phyloP scores from a whole-genome alignment of 2,113 vertebrate genomes.

The Ammodytes dubius region DNA sequence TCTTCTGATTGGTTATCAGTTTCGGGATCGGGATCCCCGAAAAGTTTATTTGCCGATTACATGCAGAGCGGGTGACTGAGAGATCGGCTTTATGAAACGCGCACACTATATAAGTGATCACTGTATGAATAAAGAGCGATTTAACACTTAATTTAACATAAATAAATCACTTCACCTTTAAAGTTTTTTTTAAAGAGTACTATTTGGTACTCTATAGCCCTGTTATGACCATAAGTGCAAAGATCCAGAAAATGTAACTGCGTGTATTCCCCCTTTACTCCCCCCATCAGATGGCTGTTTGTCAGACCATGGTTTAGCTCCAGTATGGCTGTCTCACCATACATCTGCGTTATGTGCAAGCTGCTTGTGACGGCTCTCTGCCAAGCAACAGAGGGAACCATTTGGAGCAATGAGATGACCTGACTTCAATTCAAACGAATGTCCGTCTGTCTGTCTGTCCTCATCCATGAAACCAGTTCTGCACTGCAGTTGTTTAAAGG shows the following conservation, averaged over 20 bases:
- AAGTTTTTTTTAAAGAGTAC: too few species aligned
- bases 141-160: too few species aligned
- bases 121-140: too few species aligned
- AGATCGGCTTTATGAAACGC: background rate
- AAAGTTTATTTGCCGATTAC: too few species aligned
- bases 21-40: too few species aligned
- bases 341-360: constrained; percentile 60
- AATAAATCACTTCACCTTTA: too few species aligned
- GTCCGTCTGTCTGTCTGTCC: constrained; percentile 41
- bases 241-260: background rate
- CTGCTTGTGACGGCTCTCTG: constrained; percentile 43
- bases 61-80: too few species aligned
- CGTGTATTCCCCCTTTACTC: too few species aligned
- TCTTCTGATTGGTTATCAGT: too few species aligned
- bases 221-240: background rate
- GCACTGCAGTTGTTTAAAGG: constrained; percentile 18
- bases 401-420: constrained; percentile 43
- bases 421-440: constrained; percentile 55
- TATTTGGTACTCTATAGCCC: too few species aligned
- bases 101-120: background rate
- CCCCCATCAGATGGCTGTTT: constrained; percentile 39
- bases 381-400: constrained; percentile 47
- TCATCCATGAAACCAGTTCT: constrained; percentile 52
- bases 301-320: constrained; percentile 41
- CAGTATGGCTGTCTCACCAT: constrained; percentile 31